phyloP scores from a whole-genome alignment of 2,113 vertebrate species.

The Corvus hawaiiensis region DNA sequence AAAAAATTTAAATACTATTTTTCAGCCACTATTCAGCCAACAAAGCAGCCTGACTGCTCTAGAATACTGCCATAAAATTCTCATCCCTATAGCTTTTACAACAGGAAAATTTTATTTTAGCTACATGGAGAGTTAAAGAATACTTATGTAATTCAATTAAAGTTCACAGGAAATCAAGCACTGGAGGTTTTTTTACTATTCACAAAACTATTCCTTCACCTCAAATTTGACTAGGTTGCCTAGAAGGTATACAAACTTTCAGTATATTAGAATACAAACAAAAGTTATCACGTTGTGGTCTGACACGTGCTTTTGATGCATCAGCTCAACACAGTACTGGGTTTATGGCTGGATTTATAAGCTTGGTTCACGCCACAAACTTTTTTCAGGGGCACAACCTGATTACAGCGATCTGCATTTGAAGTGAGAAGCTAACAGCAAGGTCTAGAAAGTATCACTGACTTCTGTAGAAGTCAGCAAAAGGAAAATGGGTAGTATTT shows the following conservation, averaged over 20 bases:
- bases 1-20: background rate
- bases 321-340: background rate
- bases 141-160: background rate
- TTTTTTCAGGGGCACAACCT: background rate
- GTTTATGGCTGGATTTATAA: background rate
- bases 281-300: background rate
- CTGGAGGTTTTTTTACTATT: background rate
- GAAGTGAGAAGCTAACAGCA: background rate
- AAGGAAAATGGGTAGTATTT: background rate
- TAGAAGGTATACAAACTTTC: background rate
- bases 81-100: background rate
- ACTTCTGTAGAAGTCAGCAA: background rate
- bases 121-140: background rate
- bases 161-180: background rate
- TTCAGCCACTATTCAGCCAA: background rate
- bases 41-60: background rate
- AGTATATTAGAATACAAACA: background rate
- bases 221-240: background rate
- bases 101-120: background rate
- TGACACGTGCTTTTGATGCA: background rate
- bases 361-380: background rate
- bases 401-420: rapidly evolving
- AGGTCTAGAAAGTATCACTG: background rate
- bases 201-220: background rate
- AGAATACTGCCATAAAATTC: background rate